Base-by-base conservation (phyloP, 2,888 invertebrate species). In the Plagodis dolabraria region DNA sequence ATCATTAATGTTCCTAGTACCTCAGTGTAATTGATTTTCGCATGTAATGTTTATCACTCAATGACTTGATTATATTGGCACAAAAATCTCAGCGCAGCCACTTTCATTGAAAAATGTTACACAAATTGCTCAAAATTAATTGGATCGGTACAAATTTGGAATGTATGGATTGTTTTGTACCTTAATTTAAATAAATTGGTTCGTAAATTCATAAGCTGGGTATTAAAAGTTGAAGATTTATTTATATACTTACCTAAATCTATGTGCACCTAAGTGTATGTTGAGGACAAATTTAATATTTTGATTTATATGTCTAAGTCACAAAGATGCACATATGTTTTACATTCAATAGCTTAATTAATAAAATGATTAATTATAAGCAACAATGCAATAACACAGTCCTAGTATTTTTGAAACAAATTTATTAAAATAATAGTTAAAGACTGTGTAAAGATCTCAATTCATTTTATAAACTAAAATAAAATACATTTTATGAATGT, bases 1-100 rank as follows among this genome's bases (percentile, higher is more conserved):
- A 80, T 83, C 72, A 83, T 69, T 71, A 36, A 83, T 83, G 87
- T 89, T 89, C 87, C 84, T 89, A 88, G 84, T 68, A 81, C 73
- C 64, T 80, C 57, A 54, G 75, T 85, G 78, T 83, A 77, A 70
- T 82, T 83, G 66, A 79, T 75, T 83, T 60, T 78, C 80, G 82
- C 79, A 80, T 85, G 81, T 79, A 65, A 22, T 22, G 22, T 58
- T 58, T 64, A 52, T 74, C 67, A 70, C 72, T 68, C 63, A 34
- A 11, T 65, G 55, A 69, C 69, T 73, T 47, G 44, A 46, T 60
- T 64, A 62, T 7, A 9, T 9, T 38, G 60, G 60, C 65, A 62
- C 67, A 69, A 51, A 63, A 72, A 76, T 62, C 50, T 67, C 36
- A 70, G 64, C 73, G 72, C 78, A 77, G 72, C 71, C 80, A 70